Evolutionary conservation across 2,888 invertebrate species (phyloP), one percentile per base, ranked within the genome.

Genomic region (Kuschelorhynchus macadamiae): DNA sequence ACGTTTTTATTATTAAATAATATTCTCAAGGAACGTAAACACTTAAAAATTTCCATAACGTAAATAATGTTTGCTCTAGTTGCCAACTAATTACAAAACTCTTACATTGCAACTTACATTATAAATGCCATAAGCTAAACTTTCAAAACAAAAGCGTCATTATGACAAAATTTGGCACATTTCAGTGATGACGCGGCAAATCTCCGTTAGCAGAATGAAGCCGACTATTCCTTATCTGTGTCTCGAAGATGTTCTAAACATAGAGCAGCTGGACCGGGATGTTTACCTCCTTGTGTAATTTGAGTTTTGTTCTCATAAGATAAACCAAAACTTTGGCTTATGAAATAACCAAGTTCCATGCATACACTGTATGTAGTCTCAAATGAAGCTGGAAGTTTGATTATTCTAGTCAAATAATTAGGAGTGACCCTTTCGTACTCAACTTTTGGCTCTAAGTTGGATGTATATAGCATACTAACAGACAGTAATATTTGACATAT

Each of bases 281-380:
- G 61, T 61, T 67, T 67, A 56, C 67, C 55, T 67, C 61, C 60
- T 60, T 53, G 49, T 60, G 49, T 57, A 61, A 67, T 55, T 60
- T 41, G 30, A 67, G 49, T 61, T 53, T 56, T 53, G 55, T 12
- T 41, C 47, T 49, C 32, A 55, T 46, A 67, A 67, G 67, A 67
- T 56, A 61, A 66, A 66, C 66, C 30, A n/a, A 16, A 67, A 67
- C 55, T 67, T 59, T 47, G 49, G 47, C 59, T 53, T 33, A 16
- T 16, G 44, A 17, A 50, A 65, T n/a, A n/a, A n/a, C n/a, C n/a
- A n/a, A n/a, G n/a, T n/a, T n/a, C n/a, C n/a, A n/a, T n/a, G n/a
- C n/a, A n/a, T n/a, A n/a, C n/a, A n/a, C n/a, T n/a, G n/a, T n/a
- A n/a, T n/a, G n/a, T n/a, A n/a, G n/a, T n/a, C n/a, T n/a, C n/a